These are phyloP conservation scores for Cossypha caffra DNA, from an alignment of 2,797 vertebrate genomes.

Conservation along the genomic window DNA sequence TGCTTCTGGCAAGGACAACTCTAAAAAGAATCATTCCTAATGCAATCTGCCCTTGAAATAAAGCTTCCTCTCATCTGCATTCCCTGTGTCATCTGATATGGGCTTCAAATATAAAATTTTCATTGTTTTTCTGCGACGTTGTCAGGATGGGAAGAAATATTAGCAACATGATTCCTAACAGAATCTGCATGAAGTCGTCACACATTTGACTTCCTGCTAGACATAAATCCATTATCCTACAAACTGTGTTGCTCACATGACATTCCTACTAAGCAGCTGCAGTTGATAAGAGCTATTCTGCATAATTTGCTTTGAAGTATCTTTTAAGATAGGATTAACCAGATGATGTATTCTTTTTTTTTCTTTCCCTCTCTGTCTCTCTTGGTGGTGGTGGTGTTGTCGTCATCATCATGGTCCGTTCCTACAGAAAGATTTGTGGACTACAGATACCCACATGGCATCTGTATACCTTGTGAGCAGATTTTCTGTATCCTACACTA, in stretches of 20 bases:
- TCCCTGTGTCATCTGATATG: not conserved
- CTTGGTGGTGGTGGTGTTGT: not conserved
- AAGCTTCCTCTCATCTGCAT: conserved; percentile 62
- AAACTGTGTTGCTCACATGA: conserved; percentile 40
- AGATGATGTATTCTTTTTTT: not conserved
- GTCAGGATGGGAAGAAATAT: conserved; percentile 43
- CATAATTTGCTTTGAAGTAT: conserved; percentile 62
- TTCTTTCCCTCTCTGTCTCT: not conserved
- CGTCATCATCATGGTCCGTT: fast-evolving
- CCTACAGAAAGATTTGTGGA: not conserved
- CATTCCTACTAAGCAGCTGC: conserved; percentile 73
- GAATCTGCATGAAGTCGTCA: conserved; percentile 59
- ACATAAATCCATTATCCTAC: conserved; percentile 69
- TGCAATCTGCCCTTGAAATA: conserved; percentile 69
- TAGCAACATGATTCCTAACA: conserved; percentile 67
- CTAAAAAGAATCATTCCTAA: conserved; percentile 44
- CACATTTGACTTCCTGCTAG: conserved; percentile 72
- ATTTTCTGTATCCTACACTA: not conserved
- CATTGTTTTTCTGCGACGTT: conserved; percentile 50
- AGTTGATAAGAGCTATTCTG: conserved; percentile 58
- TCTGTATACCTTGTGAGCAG: not conserved
- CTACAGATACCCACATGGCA: not conserved
- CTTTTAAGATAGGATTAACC: conserved; percentile 51
- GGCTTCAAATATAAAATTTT: conserved; percentile 57
- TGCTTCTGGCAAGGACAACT: conserved; percentile 33